Percentiles rank a stretch among this genome's conserved stretches.
Evolutionary conservation across 2,113 vertebrate species (phyloP).

Genomic region (Indicator maculatus): DNA sequence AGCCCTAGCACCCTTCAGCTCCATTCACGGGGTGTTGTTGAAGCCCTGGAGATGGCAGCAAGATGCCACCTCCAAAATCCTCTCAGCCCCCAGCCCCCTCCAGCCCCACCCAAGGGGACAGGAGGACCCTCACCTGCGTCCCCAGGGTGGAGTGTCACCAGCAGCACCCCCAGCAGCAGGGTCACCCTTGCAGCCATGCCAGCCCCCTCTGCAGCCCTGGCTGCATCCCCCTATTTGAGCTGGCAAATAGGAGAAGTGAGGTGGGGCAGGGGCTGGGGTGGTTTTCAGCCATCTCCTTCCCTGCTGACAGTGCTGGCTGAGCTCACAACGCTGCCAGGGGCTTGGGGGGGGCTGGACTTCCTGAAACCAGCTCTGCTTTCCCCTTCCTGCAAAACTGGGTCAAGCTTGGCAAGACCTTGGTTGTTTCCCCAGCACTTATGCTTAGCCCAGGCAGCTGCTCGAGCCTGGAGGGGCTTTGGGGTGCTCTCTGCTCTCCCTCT

Average conservation of each 20-base stretch:
- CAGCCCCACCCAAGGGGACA: fast-evolving
- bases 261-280: not conserved
- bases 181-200: not conserved
- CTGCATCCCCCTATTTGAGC: conserved; percentile 49
- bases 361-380: not conserved
- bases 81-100: too few species aligned
- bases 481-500: not conserved
- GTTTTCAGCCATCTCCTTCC: not conserved
- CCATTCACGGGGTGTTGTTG: too few species aligned
- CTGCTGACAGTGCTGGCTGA: not conserved
- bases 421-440: fast-evolving
- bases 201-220: not conserved
- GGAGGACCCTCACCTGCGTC: not conserved
- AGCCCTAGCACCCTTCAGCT: too few species aligned
- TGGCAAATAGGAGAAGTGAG: conserved; percentile 30
- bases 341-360: not conserved
- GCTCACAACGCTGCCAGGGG: not conserved
- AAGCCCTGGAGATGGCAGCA: too few species aligned
- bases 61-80: too few species aligned
- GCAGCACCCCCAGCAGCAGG: conserved; percentile 44
- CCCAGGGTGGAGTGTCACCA: not conserved
- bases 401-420: fast-evolving
- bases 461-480: fast-evolving
- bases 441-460: fast-evolving
- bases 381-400: not conserved